Conservation (phyloP, 2,888 invertebrate species). For the Drosophila ustulata region DNA sequence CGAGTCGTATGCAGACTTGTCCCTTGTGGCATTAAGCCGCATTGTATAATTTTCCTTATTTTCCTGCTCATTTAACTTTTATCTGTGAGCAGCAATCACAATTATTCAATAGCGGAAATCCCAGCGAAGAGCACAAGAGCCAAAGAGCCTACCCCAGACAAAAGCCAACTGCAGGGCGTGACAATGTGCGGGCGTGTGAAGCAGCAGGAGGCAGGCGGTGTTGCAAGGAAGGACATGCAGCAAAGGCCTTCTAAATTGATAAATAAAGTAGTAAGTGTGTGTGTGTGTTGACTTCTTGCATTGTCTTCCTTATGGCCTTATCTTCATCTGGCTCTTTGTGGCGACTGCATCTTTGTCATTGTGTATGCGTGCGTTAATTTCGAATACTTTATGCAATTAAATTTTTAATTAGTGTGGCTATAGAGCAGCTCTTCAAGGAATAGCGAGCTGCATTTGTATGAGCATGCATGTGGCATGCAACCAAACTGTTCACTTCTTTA, state of each 20-base stretch:
- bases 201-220: conserved; percentile 8
- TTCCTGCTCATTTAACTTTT: conserved; percentile 83
- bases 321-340: conserved; percentile 14
- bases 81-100: conserved; percentile 77
- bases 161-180: conserved; percentile 31
- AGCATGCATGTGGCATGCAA: conserved; percentile 7
- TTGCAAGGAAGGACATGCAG: conserved; percentile 28
- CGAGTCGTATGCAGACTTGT: conserved; percentile 3
- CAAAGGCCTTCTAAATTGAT: conserved; percentile 44
- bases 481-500: conserved; percentile 27
- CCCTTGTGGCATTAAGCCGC: conserved; percentile 43
- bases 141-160: conserved; percentile 11
- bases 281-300: conserved; percentile 3
- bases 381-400: conserved; percentile 56
- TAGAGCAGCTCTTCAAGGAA: not conserved
- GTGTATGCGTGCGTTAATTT: conserved; percentile 60
- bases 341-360: conserved; percentile 30
- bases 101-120: conserved; percentile 82
- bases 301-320: conserved; percentile 12
- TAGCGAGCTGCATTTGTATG: not conserved
- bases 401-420: conserved; percentile 65
- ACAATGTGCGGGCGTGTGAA: conserved; percentile 53
- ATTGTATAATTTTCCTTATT: conserved; percentile 73
- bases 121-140: conserved; percentile 31
- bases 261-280: conserved; percentile 22